A percentile compares a stretch with the other conserved stretches of the same genome.
phyloP scores from a whole-genome alignment of 1,140 invertebrate species.

The Tetramorium alpestre region DNA sequence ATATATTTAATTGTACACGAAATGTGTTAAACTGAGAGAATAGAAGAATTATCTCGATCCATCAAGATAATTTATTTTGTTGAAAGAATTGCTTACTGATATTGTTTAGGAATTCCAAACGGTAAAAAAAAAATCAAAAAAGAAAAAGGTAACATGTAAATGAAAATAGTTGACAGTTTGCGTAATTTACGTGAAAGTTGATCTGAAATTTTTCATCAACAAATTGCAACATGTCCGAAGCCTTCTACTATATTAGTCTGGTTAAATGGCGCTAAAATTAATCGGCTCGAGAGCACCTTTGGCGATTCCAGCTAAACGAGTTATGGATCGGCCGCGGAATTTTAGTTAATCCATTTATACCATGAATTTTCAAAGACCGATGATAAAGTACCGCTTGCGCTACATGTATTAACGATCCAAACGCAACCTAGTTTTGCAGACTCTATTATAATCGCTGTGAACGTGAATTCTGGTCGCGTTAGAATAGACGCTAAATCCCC shows the following conservation, averaged over 20 bases:
- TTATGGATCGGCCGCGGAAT: slow-evolving; percentile 30
- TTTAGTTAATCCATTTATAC: slow-evolving; percentile 49
- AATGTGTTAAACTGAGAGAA: not conserved
- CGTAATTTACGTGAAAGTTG: slow-evolving; percentile 46
- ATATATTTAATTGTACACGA: not conserved
- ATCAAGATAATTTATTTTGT: not conserved
- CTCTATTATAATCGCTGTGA: not conserved
- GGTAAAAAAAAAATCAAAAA: not conserved
- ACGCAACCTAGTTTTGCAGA: slow-evolving; percentile 9
- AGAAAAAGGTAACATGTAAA: not conserved
- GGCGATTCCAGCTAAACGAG: slow-evolving; percentile 29
- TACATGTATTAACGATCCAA: slow-evolving; percentile 27
- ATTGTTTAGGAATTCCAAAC: not conserved
- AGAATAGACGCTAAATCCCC: not conserved
- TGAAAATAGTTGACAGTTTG: not conserved
- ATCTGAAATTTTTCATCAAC: slow-evolving; percentile 29
- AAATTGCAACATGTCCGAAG: slow-evolving; percentile 5
- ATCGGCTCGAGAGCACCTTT: slow-evolving; percentile 9
- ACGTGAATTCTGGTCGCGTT: not conserved
- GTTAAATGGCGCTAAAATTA: slow-evolving; percentile 35
- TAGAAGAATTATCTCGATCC: not conserved
- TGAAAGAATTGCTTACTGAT: not conserved
- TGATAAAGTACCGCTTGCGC: not conserved
- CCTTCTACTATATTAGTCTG: slow-evolving; percentile 25
- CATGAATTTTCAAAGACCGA: slow-evolving; percentile 30